Evolutionary conservation across 1,140 invertebrate species (phyloP).

Genomic region (Tribolium castaneum): DNA sequence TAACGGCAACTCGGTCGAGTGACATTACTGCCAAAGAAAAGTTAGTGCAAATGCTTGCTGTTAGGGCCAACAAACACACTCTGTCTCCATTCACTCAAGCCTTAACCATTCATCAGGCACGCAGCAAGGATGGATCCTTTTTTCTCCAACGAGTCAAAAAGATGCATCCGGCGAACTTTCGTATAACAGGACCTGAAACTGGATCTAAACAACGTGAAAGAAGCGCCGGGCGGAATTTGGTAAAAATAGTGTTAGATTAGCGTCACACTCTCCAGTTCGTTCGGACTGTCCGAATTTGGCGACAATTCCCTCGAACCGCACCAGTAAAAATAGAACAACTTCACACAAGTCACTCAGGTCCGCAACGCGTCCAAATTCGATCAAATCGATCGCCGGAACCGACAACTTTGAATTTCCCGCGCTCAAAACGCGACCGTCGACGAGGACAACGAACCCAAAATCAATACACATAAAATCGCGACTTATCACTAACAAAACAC

Average conservation of each 20-base stretch:
- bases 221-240: conserved; percentile 2
- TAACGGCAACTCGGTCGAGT: conserved; percentile 8
- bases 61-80: conserved; percentile 7
- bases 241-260: conserved; percentile 19
- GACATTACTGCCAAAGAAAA: background rate
- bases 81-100: background rate
- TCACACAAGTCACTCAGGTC: conserved; percentile 26
- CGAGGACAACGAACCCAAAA: conserved; percentile 38
- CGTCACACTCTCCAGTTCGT: conserved; percentile 14
- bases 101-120: background rate
- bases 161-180: background rate
- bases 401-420: conserved; percentile 4
- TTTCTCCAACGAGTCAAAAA: background rate
- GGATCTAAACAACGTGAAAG: background rate
- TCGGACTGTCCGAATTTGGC: background rate
- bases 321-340: conserved; percentile 24
- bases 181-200: conserved; percentile 23
- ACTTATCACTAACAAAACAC: conserved; percentile 37
- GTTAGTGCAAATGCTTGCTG: conserved; percentile 13
- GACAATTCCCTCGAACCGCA: conserved; percentile 15
- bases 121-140: conserved; percentile 1
- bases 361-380: background rate
- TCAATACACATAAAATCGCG: conserved; percentile 35
- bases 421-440: background rate
- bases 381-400: background rate